Evolutionary conservation across 2,113 vertebrate genomes (phyloP).

Genomic region (Leuciscus idus): DNA sequence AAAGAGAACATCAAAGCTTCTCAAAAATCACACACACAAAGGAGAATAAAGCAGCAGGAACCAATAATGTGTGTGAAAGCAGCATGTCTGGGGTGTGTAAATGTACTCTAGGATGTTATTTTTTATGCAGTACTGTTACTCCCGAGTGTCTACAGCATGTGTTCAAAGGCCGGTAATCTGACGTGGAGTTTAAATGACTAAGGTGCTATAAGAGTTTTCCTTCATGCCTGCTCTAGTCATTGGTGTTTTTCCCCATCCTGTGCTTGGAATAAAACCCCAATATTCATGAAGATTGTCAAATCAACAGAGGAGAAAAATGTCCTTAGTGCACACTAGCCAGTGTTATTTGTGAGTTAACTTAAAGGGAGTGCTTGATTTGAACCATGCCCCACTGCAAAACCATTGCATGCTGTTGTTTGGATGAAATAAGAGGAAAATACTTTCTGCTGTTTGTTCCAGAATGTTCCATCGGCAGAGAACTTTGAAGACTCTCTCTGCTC

Average conservation of each 20-base stretch:
- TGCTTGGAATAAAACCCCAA: slow-evolving; percentile 1
- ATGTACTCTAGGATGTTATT: slow-evolving; percentile 7
- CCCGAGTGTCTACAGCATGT: slow-evolving; percentile 11
- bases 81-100: slow-evolving; percentile 24
- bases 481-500: slow-evolving; percentile 20
- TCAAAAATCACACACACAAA: slow-evolving; percentile 11
- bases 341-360: slow-evolving; percentile 28
- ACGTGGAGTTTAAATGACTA: neutral
- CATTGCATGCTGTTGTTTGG: slow-evolving; percentile 50
- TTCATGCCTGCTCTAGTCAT: slow-evolving; percentile 29
- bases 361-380: slow-evolving; percentile 4
- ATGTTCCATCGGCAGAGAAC: slow-evolving; percentile 1
- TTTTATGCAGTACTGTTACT: slow-evolving; percentile 6
- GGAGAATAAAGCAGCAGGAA: neutral
- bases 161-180: slow-evolving; percentile 1
- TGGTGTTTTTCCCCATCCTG: slow-evolving; percentile 29
- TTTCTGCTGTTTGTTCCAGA: slow-evolving; percentile 8
- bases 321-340: slow-evolving; percentile 13
- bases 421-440: slow-evolving; percentile 11
- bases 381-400: slow-evolving; percentile 22
- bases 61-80: neutral
- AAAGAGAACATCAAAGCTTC: slow-evolving; percentile 1
- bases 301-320: neutral
- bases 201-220: slow-evolving; percentile 22
- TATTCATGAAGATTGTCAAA: slow-evolving; percentile 18